phyloP scores from a whole-genome alignment of 2,113 vertebrate species.

The Lathamus discolor region DNA sequence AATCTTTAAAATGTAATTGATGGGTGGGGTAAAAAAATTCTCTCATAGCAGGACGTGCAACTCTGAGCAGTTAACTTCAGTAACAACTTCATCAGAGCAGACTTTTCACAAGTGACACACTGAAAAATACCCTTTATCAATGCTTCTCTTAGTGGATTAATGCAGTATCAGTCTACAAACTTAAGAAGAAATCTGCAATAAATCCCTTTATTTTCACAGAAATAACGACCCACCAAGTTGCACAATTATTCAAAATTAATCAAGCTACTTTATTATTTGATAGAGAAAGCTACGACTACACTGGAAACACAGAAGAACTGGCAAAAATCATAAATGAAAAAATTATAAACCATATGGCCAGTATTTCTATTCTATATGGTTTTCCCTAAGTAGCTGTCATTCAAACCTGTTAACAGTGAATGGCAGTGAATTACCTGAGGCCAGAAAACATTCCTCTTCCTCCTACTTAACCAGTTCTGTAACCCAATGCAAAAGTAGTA shows the following conservation, averaged over 20 bases:
- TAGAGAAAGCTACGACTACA: background rate
- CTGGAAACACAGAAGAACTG: background rate
- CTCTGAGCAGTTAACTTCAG: background rate
- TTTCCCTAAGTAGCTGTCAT: background rate
- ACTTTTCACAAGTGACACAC: background rate
- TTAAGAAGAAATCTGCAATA: background rate
- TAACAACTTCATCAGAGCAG: background rate
- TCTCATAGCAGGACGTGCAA: background rate
- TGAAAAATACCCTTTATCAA: background rate
- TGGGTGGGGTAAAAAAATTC: background rate
- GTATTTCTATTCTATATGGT: background rate
- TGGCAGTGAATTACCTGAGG: background rate
- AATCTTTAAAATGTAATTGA: background rate
- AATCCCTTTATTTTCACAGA: background rate
- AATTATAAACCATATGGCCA: background rate
- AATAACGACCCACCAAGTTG: background rate
- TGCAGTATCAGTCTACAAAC: background rate
- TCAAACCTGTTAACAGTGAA: background rate
- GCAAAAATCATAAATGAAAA: background rate
- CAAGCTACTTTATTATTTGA: background rate
- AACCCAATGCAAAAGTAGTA: background rate
- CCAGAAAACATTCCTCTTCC: background rate
- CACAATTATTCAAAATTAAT: background rate
- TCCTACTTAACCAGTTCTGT: background rate
- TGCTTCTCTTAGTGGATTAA: background rate